Percentiles rank a stretch among this genome's conserved stretches.
phyloP scores from a whole-genome alignment of 2,797 vertebrate genomes.

The Lophura swinhoii region DNA sequence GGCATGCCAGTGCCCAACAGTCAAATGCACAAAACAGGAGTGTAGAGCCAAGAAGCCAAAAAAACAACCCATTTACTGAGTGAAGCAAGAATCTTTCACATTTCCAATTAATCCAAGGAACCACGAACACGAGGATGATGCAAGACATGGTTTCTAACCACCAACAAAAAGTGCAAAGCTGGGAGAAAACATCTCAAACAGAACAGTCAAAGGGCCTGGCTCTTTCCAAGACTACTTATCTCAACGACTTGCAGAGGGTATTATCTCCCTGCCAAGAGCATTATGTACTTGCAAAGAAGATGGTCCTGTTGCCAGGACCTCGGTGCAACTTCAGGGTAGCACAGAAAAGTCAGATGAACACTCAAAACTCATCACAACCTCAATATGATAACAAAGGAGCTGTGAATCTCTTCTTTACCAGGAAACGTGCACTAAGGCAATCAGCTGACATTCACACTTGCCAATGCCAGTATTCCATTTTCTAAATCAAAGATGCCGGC shows the following conservation, averaged over 20 bases:
- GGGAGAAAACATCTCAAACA: neutral
- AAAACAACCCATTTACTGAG: neutral
- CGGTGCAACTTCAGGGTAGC: neutral
- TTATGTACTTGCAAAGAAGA: neutral
- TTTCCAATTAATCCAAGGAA: neutral
- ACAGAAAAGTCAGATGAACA: neutral
- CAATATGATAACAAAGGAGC: neutral
- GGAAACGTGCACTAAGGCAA: neutral
- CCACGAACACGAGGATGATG: neutral
- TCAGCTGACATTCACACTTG: neutral
- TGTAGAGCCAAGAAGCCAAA: neutral
- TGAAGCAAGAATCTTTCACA: neutral
- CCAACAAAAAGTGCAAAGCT: accelerated
- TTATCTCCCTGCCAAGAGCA: neutral
- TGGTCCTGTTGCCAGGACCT: neutral
- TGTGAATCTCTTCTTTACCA: neutral
- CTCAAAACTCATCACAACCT: neutral
- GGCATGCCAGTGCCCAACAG: neutral
- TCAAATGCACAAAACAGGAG: accelerated
- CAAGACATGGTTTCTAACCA: neutral
- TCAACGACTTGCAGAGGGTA: neutral
- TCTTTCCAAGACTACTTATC: neutral
- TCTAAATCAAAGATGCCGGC: neutral
- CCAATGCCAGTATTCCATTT: neutral
- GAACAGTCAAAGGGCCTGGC: neutral